Base-by-base conservation (phyloP, 53 echinoderm and acorn worm species). In the Astropecten irregularis region DNA sequence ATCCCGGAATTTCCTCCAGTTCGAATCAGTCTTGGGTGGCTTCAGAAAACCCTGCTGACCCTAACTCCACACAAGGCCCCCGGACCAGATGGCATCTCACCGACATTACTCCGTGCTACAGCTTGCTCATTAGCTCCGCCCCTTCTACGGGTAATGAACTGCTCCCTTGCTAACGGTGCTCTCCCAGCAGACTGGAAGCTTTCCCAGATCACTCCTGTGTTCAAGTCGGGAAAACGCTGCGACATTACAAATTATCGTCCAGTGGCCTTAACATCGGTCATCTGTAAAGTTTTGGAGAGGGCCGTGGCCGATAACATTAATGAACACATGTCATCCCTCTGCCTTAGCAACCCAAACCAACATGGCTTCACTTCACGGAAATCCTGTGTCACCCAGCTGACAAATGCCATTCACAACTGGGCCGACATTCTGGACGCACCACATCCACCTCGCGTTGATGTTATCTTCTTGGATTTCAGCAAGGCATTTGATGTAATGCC, bases 211-310 rank as follows among this genome's bases (percentile, higher is more conserved):
- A 62, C 62, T 26, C 63, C 44, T 21, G 63, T 81, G 9, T 62
- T 39, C 63, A 62, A 63, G 47, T 50, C 49, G 19, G 81, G 81
- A 81, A 26, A 62, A 22, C 28, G 27, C 16, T 9, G 40, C 47
- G 62, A 81, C 62, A 15, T 81, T 4, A 60, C 61, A 23, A 81
- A 81, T 47, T 81, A 61, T 44, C 20, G 81, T 28, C 77, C 61
- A 32, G 20, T 81, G 22, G 59, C 81, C 21, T 16, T 62, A 40
- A 81, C 81, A n/a, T 62, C 63, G 7, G 81, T 81, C 18, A 35
- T 81, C 18, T 39, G 63, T 81, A 81, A 81, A 57, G 27, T 79
- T 27, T 34, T 62, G 61, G 81, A 79, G 44, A 61, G 42, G 44
- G 46, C 52, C 9, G 81, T 79, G 2, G 63, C 59, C 4, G 30